Evolutionary conservation across 2,888 invertebrate species (phyloP).

Genomic region (Crocallis elinguaria): DNA sequence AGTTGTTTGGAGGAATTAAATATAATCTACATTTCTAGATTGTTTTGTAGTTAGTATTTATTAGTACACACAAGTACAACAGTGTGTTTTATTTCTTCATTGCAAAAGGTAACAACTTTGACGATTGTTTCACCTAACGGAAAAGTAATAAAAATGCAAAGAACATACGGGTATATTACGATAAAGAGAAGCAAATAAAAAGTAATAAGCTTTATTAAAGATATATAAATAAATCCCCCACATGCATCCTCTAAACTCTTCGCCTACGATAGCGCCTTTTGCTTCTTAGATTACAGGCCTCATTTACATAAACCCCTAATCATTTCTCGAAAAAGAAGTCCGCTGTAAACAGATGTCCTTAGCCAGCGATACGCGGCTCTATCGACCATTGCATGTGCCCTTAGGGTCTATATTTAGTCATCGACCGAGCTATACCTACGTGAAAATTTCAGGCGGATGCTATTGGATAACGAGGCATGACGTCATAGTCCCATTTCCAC

Average conservation of each 20-base stretch:
- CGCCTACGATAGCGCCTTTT: neutral
- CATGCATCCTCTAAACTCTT: neutral
- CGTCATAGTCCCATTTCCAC: conserved; percentile 65
- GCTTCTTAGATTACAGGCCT: neutral
- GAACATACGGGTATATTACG: no score
- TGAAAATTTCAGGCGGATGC: conserved; percentile 70
- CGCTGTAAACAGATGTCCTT: neutral
- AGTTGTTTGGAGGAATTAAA: no score
- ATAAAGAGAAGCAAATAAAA: no score
- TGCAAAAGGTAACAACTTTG: no score
- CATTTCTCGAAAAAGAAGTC: neutral
- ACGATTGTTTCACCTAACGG: no score
- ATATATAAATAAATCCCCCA: neutral
- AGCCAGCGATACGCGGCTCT: conserved; percentile 13
- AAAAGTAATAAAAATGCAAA: no score
- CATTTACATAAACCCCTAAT: conserved; percentile 23
- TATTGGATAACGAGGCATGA: conserved; percentile 69
- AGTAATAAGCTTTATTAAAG: neutral
- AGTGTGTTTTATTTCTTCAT: no score
- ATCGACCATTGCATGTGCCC: conserved; percentile 44
- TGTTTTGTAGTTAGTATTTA: no score
- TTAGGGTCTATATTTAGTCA: conserved; percentile 75
- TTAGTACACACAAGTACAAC: no score
- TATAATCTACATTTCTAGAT: no score
- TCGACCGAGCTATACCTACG: conserved; percentile 80